phyloP scores from a whole-genome alignment of 2,797 vertebrate species.

The Gila robusta region DNA sequence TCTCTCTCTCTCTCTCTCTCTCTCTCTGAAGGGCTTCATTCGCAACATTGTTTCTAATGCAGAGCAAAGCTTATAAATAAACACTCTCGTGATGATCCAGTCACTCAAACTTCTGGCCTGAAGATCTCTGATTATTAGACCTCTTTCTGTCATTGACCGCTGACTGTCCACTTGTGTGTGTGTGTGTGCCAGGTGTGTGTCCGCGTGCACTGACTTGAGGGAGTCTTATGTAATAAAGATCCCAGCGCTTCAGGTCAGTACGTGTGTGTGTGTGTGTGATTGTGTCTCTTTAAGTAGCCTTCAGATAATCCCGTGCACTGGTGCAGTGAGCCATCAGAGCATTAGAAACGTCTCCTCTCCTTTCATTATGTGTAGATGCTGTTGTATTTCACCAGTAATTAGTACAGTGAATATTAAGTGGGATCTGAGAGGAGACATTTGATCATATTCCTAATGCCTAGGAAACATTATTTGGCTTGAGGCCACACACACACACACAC shows the following conservation, averaged over 20 bases:
- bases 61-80: constrained; percentile 30
- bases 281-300: constrained; percentile 49
- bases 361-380: neutral
- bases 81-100: neutral
- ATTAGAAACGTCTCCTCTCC: neutral
- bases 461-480: neutral
- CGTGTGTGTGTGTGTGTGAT: neutral
- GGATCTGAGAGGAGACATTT: neutral
- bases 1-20: no score
- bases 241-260: constrained; percentile 12
- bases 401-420: neutral
- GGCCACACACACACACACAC: neutral
- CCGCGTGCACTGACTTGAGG: constrained; percentile 42
- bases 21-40: constrained; percentile 39
- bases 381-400: neutral
- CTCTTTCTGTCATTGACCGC: neutral
- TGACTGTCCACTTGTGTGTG: neutral
- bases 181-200: constrained; percentile 33
- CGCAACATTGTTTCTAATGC: constrained; percentile 3
- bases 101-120: neutral
- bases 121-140: neutral
- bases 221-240: constrained; percentile 56
- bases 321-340: constrained; percentile 24
- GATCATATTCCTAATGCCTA: neutral
- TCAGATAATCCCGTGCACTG: constrained; percentile 40